Evolutionary conservation across 2,113 vertebrate species (phyloP).

Genomic region (Phalacrocorax aristotelis): DNA sequence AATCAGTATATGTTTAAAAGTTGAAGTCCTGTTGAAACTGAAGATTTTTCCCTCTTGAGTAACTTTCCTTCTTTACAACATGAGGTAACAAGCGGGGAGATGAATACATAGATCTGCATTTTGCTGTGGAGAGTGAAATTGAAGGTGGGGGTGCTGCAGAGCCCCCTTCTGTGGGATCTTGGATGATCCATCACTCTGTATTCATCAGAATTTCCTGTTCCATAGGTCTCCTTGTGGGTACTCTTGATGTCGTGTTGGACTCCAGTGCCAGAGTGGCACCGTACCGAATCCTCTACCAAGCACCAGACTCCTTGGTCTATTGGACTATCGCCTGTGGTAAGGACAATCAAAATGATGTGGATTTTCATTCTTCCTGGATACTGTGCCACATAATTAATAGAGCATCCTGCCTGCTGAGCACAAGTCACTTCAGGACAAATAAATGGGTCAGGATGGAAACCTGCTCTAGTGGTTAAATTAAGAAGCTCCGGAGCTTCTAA

Average conservation of each 20-base stretch:
- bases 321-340: constrained; percentile 97
- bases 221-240: constrained; percentile 93
- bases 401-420: not conserved
- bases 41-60: not conserved
- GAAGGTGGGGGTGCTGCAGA: not conserved
- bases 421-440: not conserved
- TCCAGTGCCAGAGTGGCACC: constrained; percentile 95
- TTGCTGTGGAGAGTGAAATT: not conserved
- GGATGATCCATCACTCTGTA: not conserved
- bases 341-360: not conserved
- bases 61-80: not conserved
- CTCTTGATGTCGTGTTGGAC: constrained; percentile 95
- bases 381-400: not conserved
- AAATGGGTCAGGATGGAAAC: not conserved
- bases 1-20: not conserved
- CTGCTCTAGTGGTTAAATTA: not conserved
- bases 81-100: accelerated
- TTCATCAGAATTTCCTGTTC: constrained; percentile 27
- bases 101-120: not conserved
- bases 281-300: constrained; percentile 95
- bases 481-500: not conserved
- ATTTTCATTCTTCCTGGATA: not conserved
- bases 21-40: not conserved
- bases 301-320: constrained; percentile 91
- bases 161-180: not conserved